Conservation (phyloP, 2,113 vertebrate genomes). For the Pelodiscus sinensis region DNA sequence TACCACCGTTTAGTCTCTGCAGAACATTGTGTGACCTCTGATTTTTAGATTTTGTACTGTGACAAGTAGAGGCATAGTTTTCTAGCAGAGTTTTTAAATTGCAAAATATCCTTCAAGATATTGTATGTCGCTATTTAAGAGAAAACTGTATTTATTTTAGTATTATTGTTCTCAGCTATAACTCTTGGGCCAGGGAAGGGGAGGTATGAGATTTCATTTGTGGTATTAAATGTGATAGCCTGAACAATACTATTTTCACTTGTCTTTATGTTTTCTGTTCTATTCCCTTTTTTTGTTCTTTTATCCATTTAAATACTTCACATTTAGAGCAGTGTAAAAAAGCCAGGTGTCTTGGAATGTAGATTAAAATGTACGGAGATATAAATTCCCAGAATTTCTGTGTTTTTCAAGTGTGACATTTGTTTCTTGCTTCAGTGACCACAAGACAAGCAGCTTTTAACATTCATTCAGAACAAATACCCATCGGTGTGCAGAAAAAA, state of each 20-base stretch:
- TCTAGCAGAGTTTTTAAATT: neutral
- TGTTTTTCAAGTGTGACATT: neutral
- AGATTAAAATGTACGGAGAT: neutral
- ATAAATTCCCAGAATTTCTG: neutral
- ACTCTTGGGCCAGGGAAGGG: neutral
- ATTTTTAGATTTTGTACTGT: neutral
- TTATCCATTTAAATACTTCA: conserved; percentile 31
- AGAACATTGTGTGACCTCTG: neutral
- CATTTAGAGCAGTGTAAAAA: conserved; percentile 11
- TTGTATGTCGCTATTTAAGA: neutral
- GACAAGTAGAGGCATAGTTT: neutral
- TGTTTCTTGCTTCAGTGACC: conserved; percentile 8
- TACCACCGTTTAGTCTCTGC: neutral
- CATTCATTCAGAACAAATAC: neutral
- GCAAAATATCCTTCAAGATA: neutral
- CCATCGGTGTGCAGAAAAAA: neutral
- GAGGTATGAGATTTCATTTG: conserved; percentile 28
- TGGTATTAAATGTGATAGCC: conserved; percentile 25
- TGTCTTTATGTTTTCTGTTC: conserved; percentile 18
- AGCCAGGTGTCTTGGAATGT: neutral
- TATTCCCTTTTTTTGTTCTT: neutral
- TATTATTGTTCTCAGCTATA: neutral
- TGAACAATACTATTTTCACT: conserved; percentile 50
- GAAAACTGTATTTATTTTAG: neutral
- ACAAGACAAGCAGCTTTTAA: conserved; percentile 4